Percentiles rank a stretch among this genome's conserved stretches.
phyloP scores from a whole-genome alignment of 2,797 vertebrate genomes.

The Myripristis jacobus region DNA sequence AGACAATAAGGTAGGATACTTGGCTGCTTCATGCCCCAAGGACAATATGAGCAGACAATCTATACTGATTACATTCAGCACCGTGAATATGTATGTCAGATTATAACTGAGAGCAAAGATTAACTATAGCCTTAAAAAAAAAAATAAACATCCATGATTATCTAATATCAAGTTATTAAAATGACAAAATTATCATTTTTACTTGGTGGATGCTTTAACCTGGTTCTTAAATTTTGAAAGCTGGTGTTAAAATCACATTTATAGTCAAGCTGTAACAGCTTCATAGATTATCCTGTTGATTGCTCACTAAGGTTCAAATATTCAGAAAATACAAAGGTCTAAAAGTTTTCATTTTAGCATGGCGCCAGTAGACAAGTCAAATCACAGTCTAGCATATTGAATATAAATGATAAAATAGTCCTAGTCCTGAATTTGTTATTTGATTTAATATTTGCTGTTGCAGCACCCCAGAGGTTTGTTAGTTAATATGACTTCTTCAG shows the following conservation, averaged over 20 bases:
- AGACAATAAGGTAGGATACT: not conserved
- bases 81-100: not conserved
- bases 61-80: not conserved
- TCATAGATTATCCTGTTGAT: slow-evolving; percentile 27
- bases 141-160: not conserved
- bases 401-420: slow-evolving; percentile 61
- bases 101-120: not conserved
- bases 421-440: slow-evolving; percentile 28
- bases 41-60: not conserved
- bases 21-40: not conserved
- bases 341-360: slow-evolving; percentile 52
- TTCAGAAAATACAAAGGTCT: slow-evolving; percentile 48
- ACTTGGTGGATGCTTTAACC: slow-evolving; percentile 32
- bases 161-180: slow-evolving; percentile 7
- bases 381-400: slow-evolving; percentile 69
- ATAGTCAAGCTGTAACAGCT: slow-evolving; percentile 35
- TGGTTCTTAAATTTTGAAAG: slow-evolving; percentile 49
- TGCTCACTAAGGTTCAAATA: slow-evolving; percentile 26
- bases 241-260: slow-evolving; percentile 76
- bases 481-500: slow-evolving; percentile 14
- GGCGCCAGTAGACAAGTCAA: slow-evolving; percentile 48
- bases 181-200: slow-evolving; percentile 41
- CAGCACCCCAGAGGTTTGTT: slow-evolving; percentile 54
- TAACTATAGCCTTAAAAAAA: not conserved
- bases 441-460: slow-evolving; percentile 31